A percentile compares a stretch with the other conserved stretches of the same genome.
Evolutionary conservation across 2,888 invertebrate species (phyloP).

Genomic region (Thumatha senex): DNA sequence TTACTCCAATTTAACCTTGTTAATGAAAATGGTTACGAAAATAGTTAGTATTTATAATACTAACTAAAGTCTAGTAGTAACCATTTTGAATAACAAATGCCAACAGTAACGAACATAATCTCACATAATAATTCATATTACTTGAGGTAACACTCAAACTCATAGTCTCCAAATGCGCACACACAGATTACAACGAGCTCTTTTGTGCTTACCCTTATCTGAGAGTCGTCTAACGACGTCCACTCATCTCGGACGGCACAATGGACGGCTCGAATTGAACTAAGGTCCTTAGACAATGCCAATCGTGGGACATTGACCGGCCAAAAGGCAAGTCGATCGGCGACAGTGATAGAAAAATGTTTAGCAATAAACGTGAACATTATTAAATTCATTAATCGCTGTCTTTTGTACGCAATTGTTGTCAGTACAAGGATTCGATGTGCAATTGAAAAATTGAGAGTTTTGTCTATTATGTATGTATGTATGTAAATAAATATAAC

Average conservation of each 20-base stretch:
- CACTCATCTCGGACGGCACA: slow-evolving; percentile 75
- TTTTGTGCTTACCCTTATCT: slow-evolving; percentile 76
- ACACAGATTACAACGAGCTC: slow-evolving; percentile 69
- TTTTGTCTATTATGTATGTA: no score
- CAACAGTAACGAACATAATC: no score
- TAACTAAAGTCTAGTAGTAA: no score
- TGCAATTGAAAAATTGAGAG: neutral
- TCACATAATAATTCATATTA: neutral
- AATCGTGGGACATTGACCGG: slow-evolving; percentile 55
- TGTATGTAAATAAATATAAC: no score
- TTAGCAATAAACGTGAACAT: neutral
- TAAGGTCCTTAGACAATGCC: slow-evolving; percentile 68
- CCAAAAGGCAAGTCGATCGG: slow-evolving; percentile 53
- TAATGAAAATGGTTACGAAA: no score
- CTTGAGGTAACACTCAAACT: slow-evolving; percentile 9
- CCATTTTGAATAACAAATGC: no score
- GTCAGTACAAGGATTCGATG: neutral
- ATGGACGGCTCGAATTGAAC: slow-evolving; percentile 75
- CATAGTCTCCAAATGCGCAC: slow-evolving; percentile 48
- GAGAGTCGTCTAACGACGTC: slow-evolving; percentile 72
- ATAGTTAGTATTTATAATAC: no score
- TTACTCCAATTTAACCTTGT: no score
- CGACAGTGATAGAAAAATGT: slow-evolving; percentile 6
- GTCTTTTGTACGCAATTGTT: no score
- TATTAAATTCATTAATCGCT: neutral